Conservation (phyloP, 2,888 invertebrate genomes). For the Callimorpha dominula region DNA sequence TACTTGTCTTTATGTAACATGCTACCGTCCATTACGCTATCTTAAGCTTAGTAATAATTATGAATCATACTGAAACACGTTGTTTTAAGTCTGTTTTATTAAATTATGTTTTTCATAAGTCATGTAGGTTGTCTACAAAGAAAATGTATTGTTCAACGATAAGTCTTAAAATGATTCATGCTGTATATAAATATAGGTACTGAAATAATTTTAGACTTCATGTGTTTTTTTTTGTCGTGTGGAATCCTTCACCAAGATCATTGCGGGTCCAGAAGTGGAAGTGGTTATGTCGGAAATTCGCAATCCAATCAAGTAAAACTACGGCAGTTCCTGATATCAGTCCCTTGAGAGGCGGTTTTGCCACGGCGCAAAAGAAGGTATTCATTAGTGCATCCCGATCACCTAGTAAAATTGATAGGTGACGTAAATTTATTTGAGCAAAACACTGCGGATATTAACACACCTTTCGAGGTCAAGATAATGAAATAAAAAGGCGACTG, state of each 20-base stretch:
- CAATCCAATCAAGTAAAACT: too few species aligned
- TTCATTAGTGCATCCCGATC: neutral
- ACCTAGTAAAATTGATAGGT: neutral
- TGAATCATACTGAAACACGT: constrained; percentile 39
- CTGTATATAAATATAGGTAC: neutral
- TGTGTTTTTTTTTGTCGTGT: too few species aligned
- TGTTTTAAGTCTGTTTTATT: constrained; percentile 27
- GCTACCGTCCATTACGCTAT: constrained; percentile 22
- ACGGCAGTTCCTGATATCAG: too few species aligned
- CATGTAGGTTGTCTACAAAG: constrained; percentile 9
- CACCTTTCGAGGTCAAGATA: neutral
- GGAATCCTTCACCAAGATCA: neutral
- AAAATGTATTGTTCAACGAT: constrained; percentile 2
- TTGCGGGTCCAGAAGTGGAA: neutral
- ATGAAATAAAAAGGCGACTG: neutral
- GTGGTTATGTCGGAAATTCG: neutral
- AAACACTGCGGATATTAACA: neutral
- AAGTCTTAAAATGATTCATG: constrained; percentile 15
- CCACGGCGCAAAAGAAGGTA: neutral
- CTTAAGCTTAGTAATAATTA: constrained; percentile 37
- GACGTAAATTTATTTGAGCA: neutral
- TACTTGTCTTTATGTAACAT: constrained; percentile 35
- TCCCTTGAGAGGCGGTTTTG: too few species aligned
- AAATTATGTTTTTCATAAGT: constrained; percentile 20
- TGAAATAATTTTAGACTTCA: neutral